Percentiles rank a stretch among this genome's conserved stretches.
phyloP scores from a whole-genome alignment of 2,888 invertebrate genomes.

The Catocala sponsa region DNA sequence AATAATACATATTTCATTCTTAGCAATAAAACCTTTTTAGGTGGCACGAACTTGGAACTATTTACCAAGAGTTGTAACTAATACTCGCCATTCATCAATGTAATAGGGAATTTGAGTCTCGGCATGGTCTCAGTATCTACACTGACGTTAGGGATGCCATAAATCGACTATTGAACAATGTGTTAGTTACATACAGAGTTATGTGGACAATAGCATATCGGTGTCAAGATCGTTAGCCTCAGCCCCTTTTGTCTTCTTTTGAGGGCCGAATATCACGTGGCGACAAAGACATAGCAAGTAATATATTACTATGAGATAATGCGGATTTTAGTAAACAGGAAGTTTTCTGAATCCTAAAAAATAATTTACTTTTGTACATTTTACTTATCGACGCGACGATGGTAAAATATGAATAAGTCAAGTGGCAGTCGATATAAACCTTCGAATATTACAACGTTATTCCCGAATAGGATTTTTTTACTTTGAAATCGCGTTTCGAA shows the following conservation, averaged over 20 bases:
- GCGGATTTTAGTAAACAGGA: slow-evolving; percentile 34
- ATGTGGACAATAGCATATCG: slow-evolving; percentile 69
- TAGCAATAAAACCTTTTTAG: slow-evolving; percentile 32
- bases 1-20: slow-evolving; percentile 10
- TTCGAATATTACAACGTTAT: not conserved
- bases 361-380: not conserved
- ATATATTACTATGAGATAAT: slow-evolving; percentile 46
- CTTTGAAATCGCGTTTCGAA: slow-evolving; percentile 3
- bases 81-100: slow-evolving; percentile 67
- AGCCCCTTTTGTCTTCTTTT: slow-evolving; percentile 67
- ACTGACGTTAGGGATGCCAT: slow-evolving; percentile 57
- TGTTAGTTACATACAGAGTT: slow-evolving; percentile 56
- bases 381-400: slow-evolving; percentile 13
- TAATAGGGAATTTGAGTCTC: slow-evolving; percentile 61
- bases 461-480: slow-evolving; percentile 23
- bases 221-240: slow-evolving; percentile 73
- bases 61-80: slow-evolving; percentile 59
- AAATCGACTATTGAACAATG: slow-evolving; percentile 66
- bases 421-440: slow-evolving; percentile 14
- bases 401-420: slow-evolving; percentile 16
- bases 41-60: slow-evolving; percentile 40
- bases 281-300: slow-evolving; percentile 52
- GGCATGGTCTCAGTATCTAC: slow-evolving; percentile 47
- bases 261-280: slow-evolving; percentile 66
- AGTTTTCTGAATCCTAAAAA: slow-evolving; percentile 22